Evolutionary conservation across 2,797 vertebrate genomes (phyloP).

Genomic region (Anguilla megastoma): DNA sequence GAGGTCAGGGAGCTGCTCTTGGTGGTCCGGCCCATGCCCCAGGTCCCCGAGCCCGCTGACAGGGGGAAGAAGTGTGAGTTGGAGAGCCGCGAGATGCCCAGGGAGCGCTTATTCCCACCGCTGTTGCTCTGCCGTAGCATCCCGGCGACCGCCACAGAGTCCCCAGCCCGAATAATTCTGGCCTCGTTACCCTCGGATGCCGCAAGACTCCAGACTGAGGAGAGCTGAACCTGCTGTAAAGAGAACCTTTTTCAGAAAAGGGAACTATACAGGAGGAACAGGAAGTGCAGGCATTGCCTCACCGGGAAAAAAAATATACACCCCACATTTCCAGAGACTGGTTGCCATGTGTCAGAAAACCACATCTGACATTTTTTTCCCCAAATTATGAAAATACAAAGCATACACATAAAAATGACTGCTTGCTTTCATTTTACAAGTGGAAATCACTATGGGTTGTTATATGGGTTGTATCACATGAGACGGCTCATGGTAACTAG

Average conservation of each 20-base stretch:
- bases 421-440: not conserved
- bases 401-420: constrained; percentile 9
- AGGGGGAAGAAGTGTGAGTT: constrained; percentile 71
- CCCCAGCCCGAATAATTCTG: constrained; percentile 49
- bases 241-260: constrained; percentile 31
- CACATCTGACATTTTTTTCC: not conserved
- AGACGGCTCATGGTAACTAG: constrained; percentile 11
- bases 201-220: constrained; percentile 47
- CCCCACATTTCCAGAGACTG: not conserved
- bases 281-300: constrained; percentile 6
- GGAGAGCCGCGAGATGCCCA: constrained; percentile 80
- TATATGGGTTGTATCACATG: not conserved
- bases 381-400: not conserved
- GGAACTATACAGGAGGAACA: constrained; percentile 10
- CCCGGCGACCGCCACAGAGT: constrained; percentile 73
- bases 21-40: constrained; percentile 72
- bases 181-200: constrained; percentile 54
- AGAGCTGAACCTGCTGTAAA: constrained; percentile 48
- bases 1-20: constrained; percentile 76
- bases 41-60: constrained; percentile 59
- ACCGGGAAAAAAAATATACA: not conserved
- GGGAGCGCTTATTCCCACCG: constrained; percentile 75
- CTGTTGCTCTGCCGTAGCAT: constrained; percentile 79
- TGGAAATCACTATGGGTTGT: not conserved
- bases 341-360: not conserved